Base-by-base conservation (phyloP, 2,113 vertebrate genomes). In the Apodemus speciosus region DNA sequence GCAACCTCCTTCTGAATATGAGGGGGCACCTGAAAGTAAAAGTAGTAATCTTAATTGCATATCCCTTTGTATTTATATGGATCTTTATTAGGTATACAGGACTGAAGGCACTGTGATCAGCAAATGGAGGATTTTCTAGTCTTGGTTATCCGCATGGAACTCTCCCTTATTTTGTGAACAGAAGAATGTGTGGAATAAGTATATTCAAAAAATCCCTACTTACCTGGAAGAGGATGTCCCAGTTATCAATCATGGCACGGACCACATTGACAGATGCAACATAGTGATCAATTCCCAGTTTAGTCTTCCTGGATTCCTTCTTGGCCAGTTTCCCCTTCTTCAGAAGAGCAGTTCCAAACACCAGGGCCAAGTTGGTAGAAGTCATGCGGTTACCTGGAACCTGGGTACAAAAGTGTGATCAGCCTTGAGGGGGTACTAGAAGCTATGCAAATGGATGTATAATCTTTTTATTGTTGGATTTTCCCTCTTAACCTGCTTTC, bases 311-410 rank as follows among this genome's bases (percentile, higher is more conserved):
- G 1, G 92, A 69, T 0, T 99, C 99, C 32, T 97, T 98, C 16
- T 98, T 98, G 25, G 97, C 97, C 49, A 97, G 97, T 35, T 95
- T 96, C 46, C 99, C 99, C 75, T 96, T 98, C 97, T 99, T 99
- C 68, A 99, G 98, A 89, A 99, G 97, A 97, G 99, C 98, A 21
- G 99, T 99, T 53, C 99, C 99, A 51, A 99, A 99, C 95, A 99
- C 98, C 40, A 99, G 99, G 0, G 99, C 99, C 97, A 99, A 96
- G 96, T 99, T 99, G 0, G 98, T 98, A 0, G 98, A 98, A 0
- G 99, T 99, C 99, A 99, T 99, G 96, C 99, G 99, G 97, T 99
- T 99, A 9, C 99, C 99, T 6, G 98, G 96, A 85, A 99, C 97
- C 99, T 99, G 86, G n/a, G 60, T 83, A 91, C 93, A 89, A n/a